Evolutionary conservation across 1,140 invertebrate species (phyloP).

Genomic region (Drosophila pectinifera): DNA sequence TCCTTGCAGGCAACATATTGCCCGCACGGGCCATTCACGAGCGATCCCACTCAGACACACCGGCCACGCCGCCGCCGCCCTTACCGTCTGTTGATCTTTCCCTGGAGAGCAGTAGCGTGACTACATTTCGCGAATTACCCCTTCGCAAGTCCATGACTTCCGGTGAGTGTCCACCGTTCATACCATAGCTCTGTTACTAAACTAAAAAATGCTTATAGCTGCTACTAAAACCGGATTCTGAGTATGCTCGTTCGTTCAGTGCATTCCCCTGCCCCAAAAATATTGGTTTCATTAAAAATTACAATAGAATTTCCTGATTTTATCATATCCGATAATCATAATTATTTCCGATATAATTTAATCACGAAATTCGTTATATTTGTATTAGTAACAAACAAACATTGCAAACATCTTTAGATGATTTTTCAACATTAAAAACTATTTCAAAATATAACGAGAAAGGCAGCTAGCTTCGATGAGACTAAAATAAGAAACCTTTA

Average conservation of each 20-base stretch:
- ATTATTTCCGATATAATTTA: too few species aligned
- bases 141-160: constrained; percentile 93
- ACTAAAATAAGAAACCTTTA: too few species aligned
- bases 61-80: constrained; percentile 88
- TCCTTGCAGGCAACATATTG: constrained; percentile 63
- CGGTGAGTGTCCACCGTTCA: constrained; percentile 86
- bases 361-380: too few species aligned
- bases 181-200: background rate
- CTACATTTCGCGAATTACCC: constrained; percentile 95
- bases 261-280: background rate
- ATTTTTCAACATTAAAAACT: too few species aligned
- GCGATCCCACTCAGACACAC: constrained; percentile 95
- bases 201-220: constrained; percentile 53
- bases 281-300: background rate
- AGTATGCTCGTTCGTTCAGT: background rate
- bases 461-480: background rate
- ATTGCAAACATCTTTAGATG: too few species aligned
- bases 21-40: constrained; percentile 89
- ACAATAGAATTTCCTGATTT: background rate
- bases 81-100: constrained; percentile 95
- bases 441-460: background rate
- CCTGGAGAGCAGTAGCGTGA: constrained; percentile 97
- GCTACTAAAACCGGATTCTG: constrained; percentile 55
- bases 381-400: too few species aligned
- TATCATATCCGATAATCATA: too few species aligned